These are phyloP conservation scores for Athripsodes cinereus DNA, from an alignment of 2,888 invertebrate genomes.

Conservation along the genomic window DNA sequence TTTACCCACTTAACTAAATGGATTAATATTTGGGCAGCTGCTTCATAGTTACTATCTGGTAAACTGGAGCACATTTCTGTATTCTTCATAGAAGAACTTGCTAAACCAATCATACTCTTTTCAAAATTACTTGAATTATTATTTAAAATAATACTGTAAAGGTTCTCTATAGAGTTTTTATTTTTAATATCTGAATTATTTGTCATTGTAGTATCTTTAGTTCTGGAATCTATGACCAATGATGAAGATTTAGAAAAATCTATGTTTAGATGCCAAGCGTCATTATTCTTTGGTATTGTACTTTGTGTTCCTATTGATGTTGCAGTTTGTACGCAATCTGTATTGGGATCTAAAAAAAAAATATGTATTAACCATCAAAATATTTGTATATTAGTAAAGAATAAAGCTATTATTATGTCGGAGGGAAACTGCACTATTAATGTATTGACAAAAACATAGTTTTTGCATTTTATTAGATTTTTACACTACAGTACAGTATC, in stretches of 20 bases:
- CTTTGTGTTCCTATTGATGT: too few relatives aligned
- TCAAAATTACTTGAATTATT: not conserved
- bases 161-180: not conserved
- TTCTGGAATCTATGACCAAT: not conserved
- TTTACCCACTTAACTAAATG: slow-evolving; percentile 75
- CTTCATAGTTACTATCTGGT: slow-evolving; percentile 52
- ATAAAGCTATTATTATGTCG: too few relatives aligned
- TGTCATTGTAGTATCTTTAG: not conserved
- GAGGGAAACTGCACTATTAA: too few relatives aligned
- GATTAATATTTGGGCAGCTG: slow-evolving; percentile 69
- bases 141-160: not conserved
- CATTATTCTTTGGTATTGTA: not conserved
- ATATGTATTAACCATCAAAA: too few relatives aligned
- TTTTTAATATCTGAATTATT: not conserved
- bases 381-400: too few relatives aligned
- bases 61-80: slow-evolving; percentile 3
- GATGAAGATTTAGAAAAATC: not conserved
- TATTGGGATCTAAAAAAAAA: not conserved
- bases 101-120: too few relatives aligned
- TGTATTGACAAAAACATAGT: too few relatives aligned
- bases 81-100: not conserved
- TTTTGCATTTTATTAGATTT: too few relatives aligned
- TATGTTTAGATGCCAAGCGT: not conserved
- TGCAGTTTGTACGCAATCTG: not conserved
- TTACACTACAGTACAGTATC: too few relatives aligned